Evolutionary conservation across 37 sponge, comb jelly and placozoan genomes (phyloP).

Genomic region (Theonella swinhoei): DNA sequence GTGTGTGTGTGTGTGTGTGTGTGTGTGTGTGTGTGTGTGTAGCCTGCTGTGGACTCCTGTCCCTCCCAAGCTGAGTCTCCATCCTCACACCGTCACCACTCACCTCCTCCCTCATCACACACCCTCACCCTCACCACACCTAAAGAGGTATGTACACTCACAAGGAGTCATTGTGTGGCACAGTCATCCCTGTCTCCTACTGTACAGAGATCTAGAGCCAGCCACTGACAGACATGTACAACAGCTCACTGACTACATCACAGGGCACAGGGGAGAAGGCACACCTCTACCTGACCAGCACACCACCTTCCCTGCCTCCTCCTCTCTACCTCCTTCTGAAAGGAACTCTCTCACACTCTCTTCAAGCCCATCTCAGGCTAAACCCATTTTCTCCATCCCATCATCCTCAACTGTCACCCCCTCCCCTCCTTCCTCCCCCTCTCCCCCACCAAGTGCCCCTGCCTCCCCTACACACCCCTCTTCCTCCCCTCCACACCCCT

Average conservation of each 20-base stretch:
- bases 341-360: too few species aligned
- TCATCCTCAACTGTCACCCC: slow-evolving; percentile 27
- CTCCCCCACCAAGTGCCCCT: not conserved
- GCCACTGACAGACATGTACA: not conserved
- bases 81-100: slow-evolving; percentile 61
- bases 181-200: too few species aligned
- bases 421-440: slow-evolving; percentile 7
- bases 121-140: not conserved
- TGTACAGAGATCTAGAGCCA: too few species aligned
- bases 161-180: not conserved
- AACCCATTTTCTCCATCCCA: too few species aligned
- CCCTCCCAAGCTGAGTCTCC: slow-evolving; percentile 87
- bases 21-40: slow-evolving; percentile 1
- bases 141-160: not conserved
- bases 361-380: too few species aligned
- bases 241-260: not conserved
- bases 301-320: too few species aligned
- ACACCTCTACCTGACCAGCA: too few species aligned
- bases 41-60: slow-evolving; percentile 86
- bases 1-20: slow-evolving; percentile 11
- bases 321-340: too few species aligned
- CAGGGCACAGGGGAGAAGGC: not conserved
- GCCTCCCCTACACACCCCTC: not conserved
- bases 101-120: slow-evolving; percentile 80
- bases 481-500: not conserved